Evolutionary conservation across 2,888 invertebrate genomes (phyloP).

Genomic region (Metalampra italica): DNA sequence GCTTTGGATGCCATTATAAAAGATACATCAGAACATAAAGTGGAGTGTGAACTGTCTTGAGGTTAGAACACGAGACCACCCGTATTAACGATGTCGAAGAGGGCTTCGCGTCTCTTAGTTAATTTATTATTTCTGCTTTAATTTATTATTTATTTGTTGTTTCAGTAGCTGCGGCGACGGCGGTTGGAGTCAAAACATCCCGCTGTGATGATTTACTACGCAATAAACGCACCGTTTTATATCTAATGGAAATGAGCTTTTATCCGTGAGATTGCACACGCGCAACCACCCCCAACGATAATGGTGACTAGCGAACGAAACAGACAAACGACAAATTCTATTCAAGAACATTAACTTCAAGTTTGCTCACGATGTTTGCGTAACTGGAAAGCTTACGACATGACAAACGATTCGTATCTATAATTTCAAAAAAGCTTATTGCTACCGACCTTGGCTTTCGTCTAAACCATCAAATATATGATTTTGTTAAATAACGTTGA

Average conservation of each 20-base stretch:
- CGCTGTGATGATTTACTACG: conserved; percentile 69
- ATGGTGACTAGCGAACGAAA: too few relatives aligned
- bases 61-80: conserved; percentile 57
- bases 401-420: too few relatives aligned
- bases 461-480: too few relatives aligned
- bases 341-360: too few relatives aligned
- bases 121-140: conserved; percentile 73
- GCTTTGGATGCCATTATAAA: too few relatives aligned
- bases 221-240: conserved; percentile 70
- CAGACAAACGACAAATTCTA: too few relatives aligned
- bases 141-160: conserved; percentile 78
- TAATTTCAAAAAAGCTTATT: too few relatives aligned
- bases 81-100: conserved; percentile 53
- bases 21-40: conserved; percentile 20
- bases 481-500: too few relatives aligned
- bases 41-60: conserved; percentile 42
- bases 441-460: too few relatives aligned
- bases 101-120: conserved; percentile 61
- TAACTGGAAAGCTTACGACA: too few relatives aligned
- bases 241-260: conserved; percentile 73
- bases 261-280: conserved; percentile 65
- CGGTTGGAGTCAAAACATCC: conserved; percentile 70
- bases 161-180: conserved; percentile 58
- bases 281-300: conserved; percentile 21
- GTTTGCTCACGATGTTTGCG: too few relatives aligned